Conservation (phyloP, 2,888 invertebrate species). For the Morpho achilles region DNA sequence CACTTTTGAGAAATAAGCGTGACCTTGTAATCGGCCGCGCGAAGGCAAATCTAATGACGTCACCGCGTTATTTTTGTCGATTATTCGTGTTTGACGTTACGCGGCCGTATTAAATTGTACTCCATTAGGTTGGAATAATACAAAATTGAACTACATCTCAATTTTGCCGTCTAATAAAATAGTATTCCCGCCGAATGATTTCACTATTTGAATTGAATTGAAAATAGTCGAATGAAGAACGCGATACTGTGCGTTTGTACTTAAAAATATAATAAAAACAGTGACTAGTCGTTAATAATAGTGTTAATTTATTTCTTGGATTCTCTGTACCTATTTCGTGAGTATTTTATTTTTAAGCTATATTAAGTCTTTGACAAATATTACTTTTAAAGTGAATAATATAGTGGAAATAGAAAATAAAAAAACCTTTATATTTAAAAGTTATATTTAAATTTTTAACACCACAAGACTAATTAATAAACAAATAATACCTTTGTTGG, state of each 20-base stretch:
- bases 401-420: no score
- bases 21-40: constrained; percentile 44
- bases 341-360: background rate
- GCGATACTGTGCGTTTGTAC: constrained; percentile 9
- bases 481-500: no score
- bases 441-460: no score
- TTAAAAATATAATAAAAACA: constrained; percentile 5
- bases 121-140: background rate
- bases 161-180: constrained; percentile 29
- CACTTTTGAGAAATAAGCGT: constrained; percentile 36
- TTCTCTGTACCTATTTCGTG: background rate
- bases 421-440: no score
- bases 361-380: no score
- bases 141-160: constrained; percentile 11
- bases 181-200: constrained; percentile 40
- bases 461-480: no score
- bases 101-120: constrained; percentile 32
- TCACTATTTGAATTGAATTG: constrained; percentile 32
- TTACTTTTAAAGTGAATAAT: no score
- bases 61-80: constrained; percentile 57
- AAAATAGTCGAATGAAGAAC: constrained; percentile 24
- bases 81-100: constrained; percentile 37
- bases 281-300: constrained; percentile 5
- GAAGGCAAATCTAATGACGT: constrained; percentile 46
- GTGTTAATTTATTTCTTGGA: constrained; percentile 1